These are phyloP conservation scores for Maconellicoccus hirsutus DNA, from an alignment of 1,140 invertebrate genomes.

Conservation along the genomic window DNA sequence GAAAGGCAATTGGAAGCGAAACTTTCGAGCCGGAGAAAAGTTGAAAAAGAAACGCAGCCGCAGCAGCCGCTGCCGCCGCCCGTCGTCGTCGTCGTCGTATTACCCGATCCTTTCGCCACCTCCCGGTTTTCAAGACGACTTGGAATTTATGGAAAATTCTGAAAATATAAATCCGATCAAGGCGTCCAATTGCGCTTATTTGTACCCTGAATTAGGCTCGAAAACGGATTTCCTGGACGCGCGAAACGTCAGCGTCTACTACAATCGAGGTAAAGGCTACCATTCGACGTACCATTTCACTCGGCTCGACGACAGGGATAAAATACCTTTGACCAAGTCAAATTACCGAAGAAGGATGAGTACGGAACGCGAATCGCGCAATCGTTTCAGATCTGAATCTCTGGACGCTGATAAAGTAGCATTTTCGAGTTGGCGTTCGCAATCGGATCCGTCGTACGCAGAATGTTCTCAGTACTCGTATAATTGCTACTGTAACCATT, in stretches of 20 bases:
- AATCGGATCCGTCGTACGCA: background rate
- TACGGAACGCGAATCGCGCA: background rate
- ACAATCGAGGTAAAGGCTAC: background rate
- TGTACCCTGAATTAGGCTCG: background rate
- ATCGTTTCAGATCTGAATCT: background rate
- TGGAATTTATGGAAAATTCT: background rate
- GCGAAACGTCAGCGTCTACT: background rate
- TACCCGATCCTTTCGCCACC: background rate
- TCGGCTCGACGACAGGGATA: background rate
- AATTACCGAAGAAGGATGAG: background rate
- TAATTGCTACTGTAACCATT: background rate
- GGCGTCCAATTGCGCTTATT: background rate
- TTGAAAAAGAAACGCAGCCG: too few relatives aligned
- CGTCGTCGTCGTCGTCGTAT: too few relatives aligned
- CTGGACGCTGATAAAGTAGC: background rate
- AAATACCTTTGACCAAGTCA: background rate
- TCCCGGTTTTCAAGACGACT: background rate
- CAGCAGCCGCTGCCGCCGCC: too few relatives aligned
- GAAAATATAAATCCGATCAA: background rate
- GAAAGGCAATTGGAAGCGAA: background rate
- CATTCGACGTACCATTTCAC: background rate
- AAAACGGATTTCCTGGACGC: background rate
- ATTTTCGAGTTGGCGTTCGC: background rate
- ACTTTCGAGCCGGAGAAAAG: background rate
- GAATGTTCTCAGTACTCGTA: constrained; percentile 1